These are phyloP conservation scores for Syngnathus typhle DNA, from an alignment of 2,113 vertebrate species.

Conservation along the genomic window DNA sequence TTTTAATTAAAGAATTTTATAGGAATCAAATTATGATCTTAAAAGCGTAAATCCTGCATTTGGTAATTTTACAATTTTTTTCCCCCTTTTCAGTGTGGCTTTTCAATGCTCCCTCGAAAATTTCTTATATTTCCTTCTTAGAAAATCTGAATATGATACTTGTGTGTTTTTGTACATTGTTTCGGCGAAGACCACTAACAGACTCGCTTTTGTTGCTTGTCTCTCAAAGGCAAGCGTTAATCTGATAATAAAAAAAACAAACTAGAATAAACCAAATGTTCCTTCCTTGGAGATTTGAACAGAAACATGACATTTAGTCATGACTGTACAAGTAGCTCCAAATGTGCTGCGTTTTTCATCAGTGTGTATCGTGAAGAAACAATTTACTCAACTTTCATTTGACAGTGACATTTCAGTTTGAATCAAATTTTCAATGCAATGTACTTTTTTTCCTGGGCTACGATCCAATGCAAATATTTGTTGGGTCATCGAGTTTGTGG, in stretches of 20 bases:
- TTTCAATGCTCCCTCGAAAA: neutral
- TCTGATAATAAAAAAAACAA: neutral
- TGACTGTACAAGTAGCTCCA: neutral
- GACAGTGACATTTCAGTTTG: neutral
- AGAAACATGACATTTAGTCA: neutral
- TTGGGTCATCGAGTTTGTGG: constrained; percentile 14
- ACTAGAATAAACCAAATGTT: constrained; percentile 8
- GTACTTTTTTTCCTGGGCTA: neutral
- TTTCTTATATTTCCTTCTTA: neutral
- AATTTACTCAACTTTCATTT: neutral
- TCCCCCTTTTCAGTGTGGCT: neutral
- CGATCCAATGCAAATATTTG: constrained; percentile 17
- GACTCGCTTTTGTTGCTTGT: neutral
- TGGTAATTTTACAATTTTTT: neutral
- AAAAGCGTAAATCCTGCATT: neutral
- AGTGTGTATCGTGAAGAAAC: neutral
- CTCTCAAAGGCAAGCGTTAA: neutral
- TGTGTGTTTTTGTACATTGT: neutral
- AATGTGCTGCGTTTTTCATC: neutral
- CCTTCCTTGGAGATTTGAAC: neutral
- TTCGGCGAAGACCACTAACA: neutral
- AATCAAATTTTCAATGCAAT: neutral
- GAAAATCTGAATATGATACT: neutral
- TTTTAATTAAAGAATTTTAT: too few relatives aligned
- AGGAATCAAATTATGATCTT: too few relatives aligned